These are phyloP conservation scores for Diarsia dahlii DNA, from an alignment of 2,888 invertebrate species.

Conservation along the genomic window DNA sequence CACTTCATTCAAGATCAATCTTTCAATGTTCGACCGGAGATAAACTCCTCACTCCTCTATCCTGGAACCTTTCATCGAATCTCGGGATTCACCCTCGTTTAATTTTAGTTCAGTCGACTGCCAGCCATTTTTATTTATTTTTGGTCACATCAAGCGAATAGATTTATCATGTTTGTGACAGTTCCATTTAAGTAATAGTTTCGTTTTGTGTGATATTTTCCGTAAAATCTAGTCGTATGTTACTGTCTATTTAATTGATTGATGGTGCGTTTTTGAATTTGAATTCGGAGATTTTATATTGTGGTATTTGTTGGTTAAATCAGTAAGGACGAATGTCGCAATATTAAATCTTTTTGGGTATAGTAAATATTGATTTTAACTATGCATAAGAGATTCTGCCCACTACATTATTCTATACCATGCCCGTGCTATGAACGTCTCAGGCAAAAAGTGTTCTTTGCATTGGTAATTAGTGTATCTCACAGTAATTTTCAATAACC, in stretches of 20 bases:
- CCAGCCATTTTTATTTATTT: constrained; percentile 34
- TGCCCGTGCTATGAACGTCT: not conserved
- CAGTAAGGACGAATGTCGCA: too few relatives aligned
- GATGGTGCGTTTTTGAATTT: constrained; percentile 18
- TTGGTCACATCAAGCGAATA: constrained; percentile 42
- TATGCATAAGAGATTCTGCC: too few relatives aligned
- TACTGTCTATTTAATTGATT: constrained; percentile 43
- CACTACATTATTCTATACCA: too few relatives aligned
- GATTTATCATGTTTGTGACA: constrained; percentile 54
- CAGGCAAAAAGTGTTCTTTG: too few relatives aligned
- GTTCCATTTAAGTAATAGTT: constrained; percentile 41
- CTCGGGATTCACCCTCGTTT: constrained; percentile 39
- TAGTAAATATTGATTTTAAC: not conserved
- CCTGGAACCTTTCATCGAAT: constrained; percentile 37
- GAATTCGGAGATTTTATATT: not conserved
- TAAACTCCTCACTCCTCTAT: constrained; percentile 28
- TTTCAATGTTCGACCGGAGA: constrained; percentile 41
- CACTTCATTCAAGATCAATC: constrained; percentile 16
- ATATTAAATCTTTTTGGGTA: not conserved
- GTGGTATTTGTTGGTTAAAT: not conserved
- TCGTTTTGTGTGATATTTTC: constrained; percentile 18
- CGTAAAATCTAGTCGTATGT: constrained; percentile 45
- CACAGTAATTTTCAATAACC: too few relatives aligned
- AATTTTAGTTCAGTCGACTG: constrained; percentile 54
- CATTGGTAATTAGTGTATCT: too few relatives aligned